These are phyloP conservation scores for Aphidius ervi DNA, from an alignment of 1,140 invertebrate species.

Conservation along the genomic window DNA sequence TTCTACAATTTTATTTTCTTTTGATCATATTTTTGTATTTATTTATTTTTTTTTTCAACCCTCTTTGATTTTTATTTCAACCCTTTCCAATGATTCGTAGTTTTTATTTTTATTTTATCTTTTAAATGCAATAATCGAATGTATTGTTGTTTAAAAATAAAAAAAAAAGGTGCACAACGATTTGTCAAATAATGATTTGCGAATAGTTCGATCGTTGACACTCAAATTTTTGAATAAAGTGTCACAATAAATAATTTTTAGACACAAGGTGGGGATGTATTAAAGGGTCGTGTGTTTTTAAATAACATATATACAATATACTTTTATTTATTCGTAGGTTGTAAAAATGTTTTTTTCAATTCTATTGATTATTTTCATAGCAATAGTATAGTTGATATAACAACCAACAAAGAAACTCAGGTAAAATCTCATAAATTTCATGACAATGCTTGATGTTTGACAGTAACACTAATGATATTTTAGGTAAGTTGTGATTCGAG, in stretches of 20 bases:
- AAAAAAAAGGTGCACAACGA: constrained; percentile 11
- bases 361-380: neutral
- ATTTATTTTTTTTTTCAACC: neutral
- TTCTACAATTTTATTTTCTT: constrained; percentile 7
- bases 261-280: constrained; percentile 5
- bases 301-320: constrained; percentile 17
- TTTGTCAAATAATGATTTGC: constrained; percentile 21
- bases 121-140: constrained; percentile 9
- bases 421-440: constrained; percentile 38
- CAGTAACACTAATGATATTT: constrained; percentile 39
- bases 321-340: constrained; percentile 1
- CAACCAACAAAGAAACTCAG: constrained; percentile 21
- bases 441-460: constrained; percentile 39
- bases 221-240: constrained; percentile 15
- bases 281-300: constrained; percentile 1
- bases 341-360: neutral
- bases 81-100: neutral
- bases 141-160: constrained; percentile 1
- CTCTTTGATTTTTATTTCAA: neutral
- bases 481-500: constrained; percentile 26
- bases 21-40: neutral
- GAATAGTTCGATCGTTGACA: constrained; percentile 14
- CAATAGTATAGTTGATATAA: no score
- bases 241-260: constrained; percentile 17
- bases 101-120: neutral